A percentile compares a stretch with the other conserved stretches of the same genome.
These are phyloP conservation scores for Hydrozoanthus tunicans DNA, from an alignment of 64 coral and sea anemone species.

Conservation along the genomic window DNA sequence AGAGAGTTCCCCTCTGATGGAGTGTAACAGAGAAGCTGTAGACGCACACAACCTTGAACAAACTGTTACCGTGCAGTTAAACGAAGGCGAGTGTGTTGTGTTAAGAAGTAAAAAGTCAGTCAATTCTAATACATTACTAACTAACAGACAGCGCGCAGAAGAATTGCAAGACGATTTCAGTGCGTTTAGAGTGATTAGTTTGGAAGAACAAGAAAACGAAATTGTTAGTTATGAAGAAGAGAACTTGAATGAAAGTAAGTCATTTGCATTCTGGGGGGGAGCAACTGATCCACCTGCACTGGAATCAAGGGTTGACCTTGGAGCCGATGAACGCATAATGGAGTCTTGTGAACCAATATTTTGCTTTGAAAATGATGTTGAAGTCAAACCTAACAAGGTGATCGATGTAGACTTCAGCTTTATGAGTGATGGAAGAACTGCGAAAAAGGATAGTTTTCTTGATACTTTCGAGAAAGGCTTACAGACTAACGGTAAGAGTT, in stretches of 20 bases:
- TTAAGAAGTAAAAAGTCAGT: not conserved
- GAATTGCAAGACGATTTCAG: not conserved
- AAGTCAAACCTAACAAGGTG: not conserved
- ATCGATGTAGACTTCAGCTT: constrained; percentile 10
- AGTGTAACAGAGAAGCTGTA: not conserved
- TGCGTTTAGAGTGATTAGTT: too few species aligned
- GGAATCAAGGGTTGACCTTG: not conserved
- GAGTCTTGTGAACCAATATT: constrained; percentile 2
- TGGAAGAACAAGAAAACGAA: not conserved
- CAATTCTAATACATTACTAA: not conserved
- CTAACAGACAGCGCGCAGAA: not conserved
- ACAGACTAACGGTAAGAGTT: not conserved
- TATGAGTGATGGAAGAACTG: not conserved
- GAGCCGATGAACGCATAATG: not conserved
- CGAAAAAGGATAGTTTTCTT: not conserved
- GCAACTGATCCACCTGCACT: not conserved
- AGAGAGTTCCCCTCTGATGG: not conserved
- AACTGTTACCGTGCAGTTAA: not conserved
- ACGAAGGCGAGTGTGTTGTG: not conserved
- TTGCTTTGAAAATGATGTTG: not conserved
- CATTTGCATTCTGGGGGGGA: not conserved
- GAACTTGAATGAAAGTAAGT: not conserved
- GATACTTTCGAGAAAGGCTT: not conserved
- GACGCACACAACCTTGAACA: not conserved
- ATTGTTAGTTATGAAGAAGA: not conserved